Base-by-base conservation (phyloP, 2,888 invertebrate species). In the Cinara cedri region DNA sequence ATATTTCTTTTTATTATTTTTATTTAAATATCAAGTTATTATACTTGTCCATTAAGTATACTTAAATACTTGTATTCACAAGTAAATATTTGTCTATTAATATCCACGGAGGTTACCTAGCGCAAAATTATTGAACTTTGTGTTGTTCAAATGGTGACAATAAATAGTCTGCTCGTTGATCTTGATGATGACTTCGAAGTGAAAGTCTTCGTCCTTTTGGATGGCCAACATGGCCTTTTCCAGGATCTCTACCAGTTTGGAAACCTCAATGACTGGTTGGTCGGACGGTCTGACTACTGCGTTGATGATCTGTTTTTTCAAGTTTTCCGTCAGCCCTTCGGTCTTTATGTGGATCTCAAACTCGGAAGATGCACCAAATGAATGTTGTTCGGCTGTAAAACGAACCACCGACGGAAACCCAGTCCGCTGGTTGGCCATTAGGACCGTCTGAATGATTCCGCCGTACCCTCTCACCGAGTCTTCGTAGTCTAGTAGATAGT, bases 401-500 rank as follows among this genome's bases (percentile, higher is more conserved):
- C 90, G 86, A 82, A 88, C 87, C 55, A 91, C 89, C 51, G 90
- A 89, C 0, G 92, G 92, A 82, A 90, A 86, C 46, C 91, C 90
- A 0, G 91, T 90, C 54, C 88, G 86, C 0, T 89, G 88, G 84
- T 91, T 91, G 0, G 91, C 92, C 3, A 92, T 88, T 11, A 90
- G 87, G 81, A 91, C 86, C 34, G 90, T 87, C 83, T 90, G 89
- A 21, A 89, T 83, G 86, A 90, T 87, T 3, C 89, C 88, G 0
- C 90, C 90, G 81, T 89, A 89, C 68, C 89, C 89, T 81, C 89
- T 87, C 51, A 88, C 88, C 0, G 88, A 88, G 83, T 91, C 90
- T n/a, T 90, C 89, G 83, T 90, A 90, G 82, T 91, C 92, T 82
- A 91, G 88, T 80, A 92, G 88, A 84, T 91, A 91, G 85, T 92